These are phyloP conservation scores for Onychostruthus taczanowskii DNA, from an alignment of 2,113 vertebrate genomes.

Conservation along the genomic window DNA sequence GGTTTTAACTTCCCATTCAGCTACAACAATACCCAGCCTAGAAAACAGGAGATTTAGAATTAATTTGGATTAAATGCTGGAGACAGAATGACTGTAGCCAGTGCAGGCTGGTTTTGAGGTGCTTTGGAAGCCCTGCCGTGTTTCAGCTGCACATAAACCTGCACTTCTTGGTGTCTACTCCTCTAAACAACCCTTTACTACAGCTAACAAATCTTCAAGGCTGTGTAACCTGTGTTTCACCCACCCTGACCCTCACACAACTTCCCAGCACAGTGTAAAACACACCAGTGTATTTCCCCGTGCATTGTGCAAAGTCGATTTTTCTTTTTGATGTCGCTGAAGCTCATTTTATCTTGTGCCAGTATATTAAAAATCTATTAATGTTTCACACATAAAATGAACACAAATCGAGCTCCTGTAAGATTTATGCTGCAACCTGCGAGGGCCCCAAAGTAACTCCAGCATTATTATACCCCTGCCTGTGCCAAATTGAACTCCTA, in stretches of 20 bases:
- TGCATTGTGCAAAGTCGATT: neutral
- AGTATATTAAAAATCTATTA: conserved; percentile 59
- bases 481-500: conserved; percentile 7
- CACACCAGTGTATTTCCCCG: neutral
- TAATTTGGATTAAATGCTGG: neutral
- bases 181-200: conserved; percentile 33
- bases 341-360: conserved; percentile 21
- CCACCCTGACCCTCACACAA: conserved; percentile 1
- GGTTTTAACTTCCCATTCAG: neutral
- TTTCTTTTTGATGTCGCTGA: neutral
- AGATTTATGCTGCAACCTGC: neutral
- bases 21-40: neutral
- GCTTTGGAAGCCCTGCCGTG: neutral
- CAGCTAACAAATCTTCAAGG: neutral
- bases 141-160: neutral
- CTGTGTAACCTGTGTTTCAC: conserved; percentile 21
- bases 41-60: neutral
- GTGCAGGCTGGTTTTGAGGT: neutral
- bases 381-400: conserved; percentile 21
- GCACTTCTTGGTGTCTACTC: neutral
- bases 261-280: neutral
- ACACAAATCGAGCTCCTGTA: neutral
- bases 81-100: neutral
- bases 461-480: neutral
- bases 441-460: neutral